A percentile compares a stretch with the other conserved stretches of the same genome.
phyloP scores from a whole-genome alignment of 2,113 vertebrate species.

The Cavia porcellus region DNA sequence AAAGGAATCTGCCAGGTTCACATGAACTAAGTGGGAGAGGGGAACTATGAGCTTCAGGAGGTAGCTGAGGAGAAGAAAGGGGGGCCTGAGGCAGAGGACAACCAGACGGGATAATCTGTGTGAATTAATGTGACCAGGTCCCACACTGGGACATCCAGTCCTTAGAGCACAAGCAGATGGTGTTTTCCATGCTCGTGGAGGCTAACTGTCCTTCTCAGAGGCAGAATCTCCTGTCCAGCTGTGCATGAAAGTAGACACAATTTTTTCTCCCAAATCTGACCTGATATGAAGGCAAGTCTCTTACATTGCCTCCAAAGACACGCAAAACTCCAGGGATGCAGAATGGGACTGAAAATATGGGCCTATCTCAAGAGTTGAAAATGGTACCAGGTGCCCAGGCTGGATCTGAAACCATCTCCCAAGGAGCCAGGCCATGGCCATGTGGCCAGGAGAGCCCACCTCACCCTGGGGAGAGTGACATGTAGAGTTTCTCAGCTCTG shows the following conservation, averaged over 20 bases:
- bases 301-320: background rate
- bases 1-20: background rate
- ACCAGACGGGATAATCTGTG: background rate
- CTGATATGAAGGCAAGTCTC: background rate
- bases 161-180: background rate
- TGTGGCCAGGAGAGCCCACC: background rate
- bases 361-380: background rate
- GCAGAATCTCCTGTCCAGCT: background rate
- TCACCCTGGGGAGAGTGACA: background rate
- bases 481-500: background rate
- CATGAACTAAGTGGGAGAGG: background rate
- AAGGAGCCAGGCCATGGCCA: background rate
- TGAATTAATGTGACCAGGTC: background rate
- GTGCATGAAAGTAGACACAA: background rate
- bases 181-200: background rate
- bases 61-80: background rate
- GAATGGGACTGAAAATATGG: background rate
- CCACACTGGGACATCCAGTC: background rate
- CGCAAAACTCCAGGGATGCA: background rate
- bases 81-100: background rate
- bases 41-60: background rate
- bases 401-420: background rate
- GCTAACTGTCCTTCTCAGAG: background rate
- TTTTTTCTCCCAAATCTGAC: background rate
- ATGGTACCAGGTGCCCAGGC: background rate